phyloP scores from a whole-genome alignment of 2,888 invertebrate species.

The Parnassius mnemosyne region DNA sequence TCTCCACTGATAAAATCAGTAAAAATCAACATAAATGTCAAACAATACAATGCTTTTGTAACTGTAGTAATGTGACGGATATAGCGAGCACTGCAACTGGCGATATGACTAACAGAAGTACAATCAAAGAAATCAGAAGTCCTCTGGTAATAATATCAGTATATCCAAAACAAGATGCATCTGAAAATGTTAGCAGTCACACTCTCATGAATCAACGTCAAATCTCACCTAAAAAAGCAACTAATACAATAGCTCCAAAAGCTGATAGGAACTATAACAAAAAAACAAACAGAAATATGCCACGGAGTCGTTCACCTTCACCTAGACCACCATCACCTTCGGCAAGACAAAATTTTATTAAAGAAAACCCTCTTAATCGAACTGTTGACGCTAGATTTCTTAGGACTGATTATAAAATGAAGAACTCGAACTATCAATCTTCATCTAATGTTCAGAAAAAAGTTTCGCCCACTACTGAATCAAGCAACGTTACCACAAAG shows the following conservation, averaged over 20 bases:
- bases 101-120: slow-evolving; percentile 30
- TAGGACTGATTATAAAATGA: slow-evolving; percentile 15
- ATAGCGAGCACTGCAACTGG: slow-evolving; percentile 26
- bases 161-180: slow-evolving; percentile 52
- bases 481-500: slow-evolving; percentile 22
- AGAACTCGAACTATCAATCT: slow-evolving; percentile 4
- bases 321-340: slow-evolving; percentile 11
- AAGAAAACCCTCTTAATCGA: slow-evolving; percentile 29
- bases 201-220: slow-evolving; percentile 28
- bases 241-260: background rate
- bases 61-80: slow-evolving; percentile 22
- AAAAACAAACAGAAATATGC: slow-evolving; percentile 13
- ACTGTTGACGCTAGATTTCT: slow-evolving; percentile 24
- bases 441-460: slow-evolving; percentile 12
- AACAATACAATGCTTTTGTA: slow-evolving; percentile 46
- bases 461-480: slow-evolving; percentile 14
- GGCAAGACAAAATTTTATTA: slow-evolving; percentile 22
- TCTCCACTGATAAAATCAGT: slow-evolving; percentile 28
- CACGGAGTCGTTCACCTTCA: slow-evolving; percentile 31
- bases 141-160: slow-evolving; percentile 70
- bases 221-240: slow-evolving; percentile 10
- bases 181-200: slow-evolving; percentile 31
- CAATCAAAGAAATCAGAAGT: slow-evolving; percentile 40
- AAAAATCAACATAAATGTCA: slow-evolving; percentile 38
- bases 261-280: slow-evolving; percentile 8